phyloP scores from a whole-genome alignment of 2,113 vertebrate genomes.

The Alexandromys fortis region DNA sequence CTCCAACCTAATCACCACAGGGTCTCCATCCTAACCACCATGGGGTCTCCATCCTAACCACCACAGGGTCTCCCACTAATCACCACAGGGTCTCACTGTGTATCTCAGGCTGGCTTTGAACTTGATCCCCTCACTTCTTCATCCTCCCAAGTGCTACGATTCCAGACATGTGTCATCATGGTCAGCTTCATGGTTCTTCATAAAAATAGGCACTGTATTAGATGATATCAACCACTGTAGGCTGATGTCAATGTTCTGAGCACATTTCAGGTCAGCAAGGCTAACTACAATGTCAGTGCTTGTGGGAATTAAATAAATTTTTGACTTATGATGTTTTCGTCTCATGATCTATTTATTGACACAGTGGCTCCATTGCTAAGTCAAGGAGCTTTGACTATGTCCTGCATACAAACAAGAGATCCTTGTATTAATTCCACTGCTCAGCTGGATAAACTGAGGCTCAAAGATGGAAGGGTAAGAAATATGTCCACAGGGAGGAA shows the following conservation, averaged over 20 bases:
- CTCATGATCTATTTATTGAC: background rate
- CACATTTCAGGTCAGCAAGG: background rate
- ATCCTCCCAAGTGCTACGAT: background rate
- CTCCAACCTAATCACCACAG: background rate
- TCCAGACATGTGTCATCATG: background rate
- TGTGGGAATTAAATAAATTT: background rate
- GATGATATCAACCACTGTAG: background rate
- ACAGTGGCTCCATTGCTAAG: no score
- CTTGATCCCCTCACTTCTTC: background rate
- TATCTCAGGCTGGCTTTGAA: background rate
- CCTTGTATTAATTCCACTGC: background rate
- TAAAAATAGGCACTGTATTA: background rate
- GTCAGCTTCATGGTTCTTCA: no score
- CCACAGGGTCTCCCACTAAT: background rate
- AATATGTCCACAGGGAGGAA: background rate
- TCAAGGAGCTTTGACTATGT: background rate
- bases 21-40: no score
- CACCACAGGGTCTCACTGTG: background rate
- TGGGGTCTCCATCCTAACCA: no score
- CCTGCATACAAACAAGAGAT: background rate
- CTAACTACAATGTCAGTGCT: background rate
- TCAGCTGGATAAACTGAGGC: conserved; percentile 38
- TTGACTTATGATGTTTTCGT: background rate
- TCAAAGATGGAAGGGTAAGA: background rate
- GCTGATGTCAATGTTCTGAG: background rate